Base-by-base conservation (phyloP, 2,888 invertebrate species). In the Nomada ruficornis region DNA sequence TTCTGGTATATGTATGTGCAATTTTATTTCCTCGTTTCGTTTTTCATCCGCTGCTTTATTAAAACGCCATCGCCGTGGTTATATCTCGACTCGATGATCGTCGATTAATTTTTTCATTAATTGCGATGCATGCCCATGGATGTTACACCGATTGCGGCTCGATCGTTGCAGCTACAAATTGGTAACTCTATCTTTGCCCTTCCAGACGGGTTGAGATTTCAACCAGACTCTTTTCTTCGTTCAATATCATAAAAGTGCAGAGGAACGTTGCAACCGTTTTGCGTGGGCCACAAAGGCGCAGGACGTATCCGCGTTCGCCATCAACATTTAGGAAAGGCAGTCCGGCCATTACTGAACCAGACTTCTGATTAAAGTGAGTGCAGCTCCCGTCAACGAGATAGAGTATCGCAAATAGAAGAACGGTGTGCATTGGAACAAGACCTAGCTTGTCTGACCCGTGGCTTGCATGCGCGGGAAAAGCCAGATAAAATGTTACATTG, bases 351-450 rank as follows among this genome's bases (percentile, higher is more conserved):
- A 65, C 36, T 62, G 77, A 77, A 47, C 63, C 72, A 76, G 71
- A 74, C 80, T 77, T 85, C 77, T 88, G 86, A 89, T 89, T 89
- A 89, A 88, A 88, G 80, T 83, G 85, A 86, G 85, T 85, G 86
- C 88, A 84, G 15, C 9, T 10, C 20, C 68, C 65, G 68, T 68
- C 81, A 70, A 72, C 71, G 86, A 76, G 77, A 82, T 65, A 77
- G 59, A 55, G 62, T 80, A 73, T 82, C 82, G 72, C 71, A 71
- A 83, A 84, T 82, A 77, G 74, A 76, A 60, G 78, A 79, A 65
- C 72, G 47, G 63, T 23, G 72, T 47, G 18, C 42, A 63, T 68
- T 62, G 73, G 36, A 50, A 64, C 74, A 62, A 74, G 69, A 70
- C 65, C 77, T 47, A 70, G 10, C 23, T 23, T 26, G 57, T 10